These are phyloP conservation scores for Tetragnatha versicolor DNA, from an alignment of 1,140 invertebrate species.

Conservation along the genomic window DNA sequence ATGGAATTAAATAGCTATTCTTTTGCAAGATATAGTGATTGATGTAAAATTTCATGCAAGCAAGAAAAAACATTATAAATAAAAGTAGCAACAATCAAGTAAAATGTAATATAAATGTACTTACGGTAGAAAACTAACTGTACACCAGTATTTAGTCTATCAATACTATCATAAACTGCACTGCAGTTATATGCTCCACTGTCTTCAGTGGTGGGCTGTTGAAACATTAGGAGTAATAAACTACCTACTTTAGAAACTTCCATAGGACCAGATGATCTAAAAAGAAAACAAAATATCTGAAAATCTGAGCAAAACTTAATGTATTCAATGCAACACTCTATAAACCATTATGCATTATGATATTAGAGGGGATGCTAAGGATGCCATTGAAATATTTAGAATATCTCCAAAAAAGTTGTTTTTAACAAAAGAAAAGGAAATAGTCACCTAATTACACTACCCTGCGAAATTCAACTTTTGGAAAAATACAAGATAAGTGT, in stretches of 20 bases:
- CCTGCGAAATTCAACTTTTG: too few species aligned
- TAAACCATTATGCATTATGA: too few species aligned
- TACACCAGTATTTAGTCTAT: conserved; percentile 68
- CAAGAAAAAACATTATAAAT: not conserved
- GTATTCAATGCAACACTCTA: not conserved
- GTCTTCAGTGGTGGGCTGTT: conserved; percentile 76
- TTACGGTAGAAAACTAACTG: conserved; percentile 76
- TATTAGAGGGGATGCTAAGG: too few species aligned
- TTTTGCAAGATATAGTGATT: not conserved
- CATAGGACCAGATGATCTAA: conserved; percentile 62
- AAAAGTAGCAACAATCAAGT: not conserved
- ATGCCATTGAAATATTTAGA: too few species aligned
- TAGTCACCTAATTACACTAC: too few species aligned
- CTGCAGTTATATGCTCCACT: conserved; percentile 83
- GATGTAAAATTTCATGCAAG: not conserved
- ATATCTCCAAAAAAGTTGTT: too few species aligned
- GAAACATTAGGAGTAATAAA: conserved; percentile 76
- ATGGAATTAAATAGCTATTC: too few species aligned
- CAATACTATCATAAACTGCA: conserved; percentile 74
- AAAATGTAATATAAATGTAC: conserved; percentile 67
- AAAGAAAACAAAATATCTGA: not conserved
- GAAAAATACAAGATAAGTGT: too few species aligned
- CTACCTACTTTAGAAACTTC: conserved; percentile 73
- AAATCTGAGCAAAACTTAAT: not conserved
- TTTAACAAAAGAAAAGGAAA: too few species aligned